Base-by-base conservation (phyloP, 1,140 invertebrate species). In the Leptinotarsa lineolata region DNA sequence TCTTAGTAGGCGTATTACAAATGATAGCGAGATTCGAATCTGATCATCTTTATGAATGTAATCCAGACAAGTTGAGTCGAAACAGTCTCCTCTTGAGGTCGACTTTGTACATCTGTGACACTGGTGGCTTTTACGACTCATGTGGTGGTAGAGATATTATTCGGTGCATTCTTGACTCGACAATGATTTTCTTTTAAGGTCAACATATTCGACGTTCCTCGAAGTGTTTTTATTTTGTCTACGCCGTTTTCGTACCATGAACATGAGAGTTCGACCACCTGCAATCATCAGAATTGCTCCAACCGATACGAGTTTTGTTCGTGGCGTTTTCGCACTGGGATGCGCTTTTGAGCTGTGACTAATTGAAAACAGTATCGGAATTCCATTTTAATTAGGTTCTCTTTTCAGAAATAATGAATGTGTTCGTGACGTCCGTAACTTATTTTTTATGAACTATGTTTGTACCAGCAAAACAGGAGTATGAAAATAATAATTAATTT, bases 1-100 rank as follows among this genome's bases (percentile, higher is more conserved):
- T 66, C 64, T 30, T n/a, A 18, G 64, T 66, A 30, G 64, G 64
- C 64, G 64, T 66, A 24, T 39, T 64, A 66, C 44, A 18, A 66
- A 66, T 66, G 30, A 66, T 66, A 39, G 30, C 64, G 22, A 66
- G 64, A 46, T 66, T 66, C 39, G 15, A 66, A 66, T 66, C 64
- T 22, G 64, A 66, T 66, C 64, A 66, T 39, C 64, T 66, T 64
- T 24, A 66, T 66, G 22, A 39, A 44, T 66, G 39, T 66, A 13
- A 44, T 18, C 22, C 64, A 66, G 39, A 66, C 64, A 66, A 66
- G 64, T 66, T 39, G 48, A 18, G n/a, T 54, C 4, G 48, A 54
- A 54, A 54, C 48, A 5, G 48, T 54, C n/a, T 18, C n/a, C 48
- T 54, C 48, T 15, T 16, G 48, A 39, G 16, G 48, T 18, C n/a